phyloP scores from a whole-genome alignment of 64 coral and sea anemone species.

The Stichodactyla helianthus region DNA sequence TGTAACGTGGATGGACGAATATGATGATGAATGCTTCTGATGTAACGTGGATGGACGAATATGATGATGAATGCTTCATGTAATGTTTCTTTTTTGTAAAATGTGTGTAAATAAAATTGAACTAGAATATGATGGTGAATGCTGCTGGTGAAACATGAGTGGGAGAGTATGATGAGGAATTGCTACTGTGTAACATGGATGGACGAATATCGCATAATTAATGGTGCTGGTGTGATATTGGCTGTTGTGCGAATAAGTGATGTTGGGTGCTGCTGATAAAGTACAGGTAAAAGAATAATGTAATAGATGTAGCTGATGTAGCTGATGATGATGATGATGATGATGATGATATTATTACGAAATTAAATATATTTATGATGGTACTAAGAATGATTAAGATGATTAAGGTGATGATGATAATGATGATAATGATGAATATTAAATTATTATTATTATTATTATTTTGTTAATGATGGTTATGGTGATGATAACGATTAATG shows the following conservation, averaged over 20 bases:
- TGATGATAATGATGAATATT: neutral
- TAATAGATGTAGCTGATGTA: neutral
- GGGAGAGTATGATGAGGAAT: neutral
- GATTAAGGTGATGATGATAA: neutral
- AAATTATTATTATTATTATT: too few species aligned
- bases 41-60: too few species aligned
- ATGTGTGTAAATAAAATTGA: too few species aligned
- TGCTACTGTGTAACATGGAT: neutral
- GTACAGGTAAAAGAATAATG: neutral
- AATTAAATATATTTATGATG: neutral
- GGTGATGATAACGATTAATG: neutral
- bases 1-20: too few species aligned
- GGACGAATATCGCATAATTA: neutral
- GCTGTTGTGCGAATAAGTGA: neutral
- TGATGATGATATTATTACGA: neutral
- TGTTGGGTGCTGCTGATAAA: slow-evolving; percentile 8
- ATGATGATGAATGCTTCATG: too few species aligned
- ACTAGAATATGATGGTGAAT: neutral
- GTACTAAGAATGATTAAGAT: neutral
- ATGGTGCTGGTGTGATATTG: neutral
- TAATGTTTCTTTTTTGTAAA: too few species aligned
- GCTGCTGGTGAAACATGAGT: neutral
- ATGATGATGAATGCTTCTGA: too few species aligned
- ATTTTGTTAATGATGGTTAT: neutral
- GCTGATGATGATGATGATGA: neutral